Evolutionary conservation across 2,888 invertebrate species (phyloP), one percentile per base, ranked within the genome.

Genomic region (Hydraecia micacea): DNA sequence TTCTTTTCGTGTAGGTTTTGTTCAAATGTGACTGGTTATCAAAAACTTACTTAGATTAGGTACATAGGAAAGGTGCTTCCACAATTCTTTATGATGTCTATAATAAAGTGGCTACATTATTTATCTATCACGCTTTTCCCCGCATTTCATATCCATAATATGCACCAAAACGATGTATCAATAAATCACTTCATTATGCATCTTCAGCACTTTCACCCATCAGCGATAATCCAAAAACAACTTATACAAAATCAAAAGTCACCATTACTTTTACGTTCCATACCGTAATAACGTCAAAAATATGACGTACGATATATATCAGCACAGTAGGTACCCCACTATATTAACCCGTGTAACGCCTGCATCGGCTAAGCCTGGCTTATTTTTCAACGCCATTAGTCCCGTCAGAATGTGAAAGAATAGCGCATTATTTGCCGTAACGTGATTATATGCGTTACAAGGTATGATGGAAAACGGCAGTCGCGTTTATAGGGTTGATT

Each of bases 371-470:
- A 90, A 92, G 88, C 92, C 88, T 81, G 90, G 91, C 86, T 92
- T 92, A 92, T 91, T 92, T 92, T 92, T 92, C 92, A 92, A 89
- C 91, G 89, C 92, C 92, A 92, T 92, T 92, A 92, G 91, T 70
- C 86, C 79, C 88, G 91, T 91, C 91, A 91, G 87, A 90, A 91
- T 88, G 86, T 91, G 90, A 92, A 92, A 92, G 92, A 91, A 91
- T 90, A 90, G 87, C 91, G 89, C 90, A 90, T 92, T 92, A 91
- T 91, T 91, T 91, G 89, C 90, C 84, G 87, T 89, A 86, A 89
- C 87, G 86, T 87, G 88, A 90, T 92, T 90, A 90, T 89, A 89
- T 90, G 86, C 89, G 79, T 76, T 85, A 87, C 88, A 86, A 87
- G 83, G 81, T 91, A 85, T 84, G 86, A 84, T 83, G 86, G 81